phyloP scores from a whole-genome alignment of 2,113 vertebrate genomes.

The Chamaea fasciata region DNA sequence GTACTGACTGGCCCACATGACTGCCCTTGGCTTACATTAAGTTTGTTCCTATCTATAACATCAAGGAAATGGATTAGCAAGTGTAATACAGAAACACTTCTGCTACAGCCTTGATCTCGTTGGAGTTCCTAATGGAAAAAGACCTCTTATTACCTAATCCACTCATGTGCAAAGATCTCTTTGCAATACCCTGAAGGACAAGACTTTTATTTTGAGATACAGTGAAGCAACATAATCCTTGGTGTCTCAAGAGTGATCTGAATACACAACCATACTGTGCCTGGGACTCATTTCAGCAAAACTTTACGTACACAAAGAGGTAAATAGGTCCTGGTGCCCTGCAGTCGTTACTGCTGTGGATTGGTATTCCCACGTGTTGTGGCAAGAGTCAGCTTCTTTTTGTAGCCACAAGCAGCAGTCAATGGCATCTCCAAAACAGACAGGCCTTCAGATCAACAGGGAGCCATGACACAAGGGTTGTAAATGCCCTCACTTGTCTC shows the following conservation, averaged over 20 bases:
- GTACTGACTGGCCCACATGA: background rate
- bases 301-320: background rate
- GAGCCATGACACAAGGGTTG: background rate
- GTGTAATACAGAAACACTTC: background rate
- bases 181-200: background rate
- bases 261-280: background rate
- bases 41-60: background rate
- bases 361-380: rapidly evolving
- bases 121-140: background rate
- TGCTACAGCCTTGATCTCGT: background rate
- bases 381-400: background rate
- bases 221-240: background rate
- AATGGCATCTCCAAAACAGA: background rate
- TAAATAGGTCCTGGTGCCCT: background rate
- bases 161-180: background rate
- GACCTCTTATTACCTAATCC: background rate
- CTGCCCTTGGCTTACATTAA: background rate
- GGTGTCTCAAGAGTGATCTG: background rate
- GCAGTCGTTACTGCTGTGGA: background rate
- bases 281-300: background rate
- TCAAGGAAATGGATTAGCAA: background rate
- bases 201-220: background rate
- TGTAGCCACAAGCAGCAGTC: background rate
- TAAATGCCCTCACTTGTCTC: background rate
- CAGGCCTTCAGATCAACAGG: background rate